These are phyloP conservation scores for Triops cancriformis DNA, from an alignment of 1,140 invertebrate species.

Conservation along the genomic window DNA sequence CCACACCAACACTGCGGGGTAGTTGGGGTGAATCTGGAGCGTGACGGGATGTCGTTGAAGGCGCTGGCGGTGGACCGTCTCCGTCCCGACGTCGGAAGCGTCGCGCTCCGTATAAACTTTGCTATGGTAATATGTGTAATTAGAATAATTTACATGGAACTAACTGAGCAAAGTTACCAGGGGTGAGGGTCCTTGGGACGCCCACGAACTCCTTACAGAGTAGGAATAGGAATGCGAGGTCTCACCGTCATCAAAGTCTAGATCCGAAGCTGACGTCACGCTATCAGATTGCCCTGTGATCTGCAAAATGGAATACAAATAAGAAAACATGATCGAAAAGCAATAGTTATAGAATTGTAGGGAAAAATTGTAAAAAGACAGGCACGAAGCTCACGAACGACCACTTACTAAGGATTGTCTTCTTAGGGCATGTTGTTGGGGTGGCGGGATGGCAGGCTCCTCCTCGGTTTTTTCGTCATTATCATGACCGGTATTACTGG, in stretches of 20 bases:
- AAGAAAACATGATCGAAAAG: no score
- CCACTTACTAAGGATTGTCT: slow-evolving; percentile 26
- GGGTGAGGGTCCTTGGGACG: background rate
- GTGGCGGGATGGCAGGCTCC: slow-evolving; percentile 17
- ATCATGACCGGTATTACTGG: slow-evolving; percentile 19
- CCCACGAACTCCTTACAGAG: slow-evolving; percentile 19
- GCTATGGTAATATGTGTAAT: slow-evolving; percentile 16
- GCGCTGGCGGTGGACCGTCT: background rate
- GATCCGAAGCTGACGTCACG: slow-evolving; percentile 28
- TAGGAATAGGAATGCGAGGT: slow-evolving; percentile 14
- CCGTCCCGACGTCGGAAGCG: slow-evolving; percentile 15
- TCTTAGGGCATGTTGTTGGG: slow-evolving; percentile 25
- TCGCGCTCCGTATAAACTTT: slow-evolving; percentile 34
- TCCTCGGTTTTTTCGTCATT: slow-evolving; percentile 15
- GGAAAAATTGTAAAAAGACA: no score
- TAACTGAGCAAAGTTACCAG: background rate
- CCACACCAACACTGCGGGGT: slow-evolving; percentile 56
- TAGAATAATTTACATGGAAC: background rate
- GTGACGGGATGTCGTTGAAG: slow-evolving; percentile 28
- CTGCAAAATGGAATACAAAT: no score
- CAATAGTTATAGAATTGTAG: no score
- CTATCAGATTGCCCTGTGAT: slow-evolving; percentile 28
- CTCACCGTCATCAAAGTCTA: slow-evolving; percentile 28
- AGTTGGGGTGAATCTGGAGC: slow-evolving; percentile 38
- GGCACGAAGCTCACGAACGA: background rate